Conservation (phyloP, 2,113 vertebrate genomes). For the Pterocles orientalis region DNA sequence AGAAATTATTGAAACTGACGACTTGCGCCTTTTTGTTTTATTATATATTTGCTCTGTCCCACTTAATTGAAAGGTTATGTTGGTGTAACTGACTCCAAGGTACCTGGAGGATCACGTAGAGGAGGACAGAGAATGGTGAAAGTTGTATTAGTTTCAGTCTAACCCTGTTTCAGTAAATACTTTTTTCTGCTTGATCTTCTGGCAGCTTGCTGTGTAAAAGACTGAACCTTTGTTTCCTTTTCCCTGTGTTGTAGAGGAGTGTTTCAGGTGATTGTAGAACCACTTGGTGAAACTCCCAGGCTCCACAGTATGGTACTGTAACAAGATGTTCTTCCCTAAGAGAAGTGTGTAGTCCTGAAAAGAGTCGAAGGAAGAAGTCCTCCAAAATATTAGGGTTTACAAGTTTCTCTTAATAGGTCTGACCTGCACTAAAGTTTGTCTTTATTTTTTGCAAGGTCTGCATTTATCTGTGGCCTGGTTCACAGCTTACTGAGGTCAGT, state of each 20-base stretch:
- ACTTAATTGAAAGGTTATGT: neutral
- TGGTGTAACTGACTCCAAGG: neutral
- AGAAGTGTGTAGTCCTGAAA: neutral
- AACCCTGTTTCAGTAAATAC: neutral
- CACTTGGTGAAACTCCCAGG: neutral
- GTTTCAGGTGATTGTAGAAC: neutral
- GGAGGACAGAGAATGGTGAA: neutral
- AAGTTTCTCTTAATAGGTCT: neutral
- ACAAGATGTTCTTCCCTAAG: neutral
- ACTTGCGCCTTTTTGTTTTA: neutral
- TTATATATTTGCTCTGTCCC: neutral
- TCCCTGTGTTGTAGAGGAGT: neutral
- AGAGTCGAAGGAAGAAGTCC: neutral
- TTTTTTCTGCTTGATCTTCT: neutral
- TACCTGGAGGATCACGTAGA: neutral
- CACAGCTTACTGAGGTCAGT: neutral
- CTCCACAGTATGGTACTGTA: fast-evolving
- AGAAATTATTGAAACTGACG: neutral
- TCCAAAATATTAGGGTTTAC: neutral
- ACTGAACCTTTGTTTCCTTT: neutral
- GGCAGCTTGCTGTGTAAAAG: neutral
- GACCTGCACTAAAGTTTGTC: neutral
- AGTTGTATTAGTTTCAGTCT: neutral
- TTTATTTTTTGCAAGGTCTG: neutral
- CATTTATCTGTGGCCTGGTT: neutral